Evolutionary conservation across 2,113 vertebrate species (phyloP).

Genomic region (Mohoua ochrocephala): DNA sequence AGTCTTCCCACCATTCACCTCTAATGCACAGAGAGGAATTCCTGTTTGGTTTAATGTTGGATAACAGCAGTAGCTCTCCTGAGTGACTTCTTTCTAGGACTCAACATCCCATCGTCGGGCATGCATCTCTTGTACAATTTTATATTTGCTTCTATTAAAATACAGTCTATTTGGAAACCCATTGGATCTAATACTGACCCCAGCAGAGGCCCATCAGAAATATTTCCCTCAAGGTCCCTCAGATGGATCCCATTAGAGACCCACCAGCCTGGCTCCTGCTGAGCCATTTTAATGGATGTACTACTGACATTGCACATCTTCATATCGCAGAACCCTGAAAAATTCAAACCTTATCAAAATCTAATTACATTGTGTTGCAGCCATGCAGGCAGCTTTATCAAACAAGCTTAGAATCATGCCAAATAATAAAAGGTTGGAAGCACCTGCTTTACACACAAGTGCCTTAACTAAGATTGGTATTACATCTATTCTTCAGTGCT

Average conservation of each 20-base stretch:
- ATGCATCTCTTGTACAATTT: background rate
- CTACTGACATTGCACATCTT: background rate
- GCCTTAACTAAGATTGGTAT: background rate
- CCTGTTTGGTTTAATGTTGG: background rate
- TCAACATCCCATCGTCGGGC: background rate
- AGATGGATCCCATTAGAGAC: background rate
- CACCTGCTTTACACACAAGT: background rate
- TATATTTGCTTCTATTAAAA: background rate
- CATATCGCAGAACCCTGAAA: background rate
- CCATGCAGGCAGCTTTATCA: background rate
- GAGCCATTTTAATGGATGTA: background rate
- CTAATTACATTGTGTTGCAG: background rate
- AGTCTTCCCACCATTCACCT: background rate
- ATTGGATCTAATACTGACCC: background rate
- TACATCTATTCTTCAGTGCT: background rate
- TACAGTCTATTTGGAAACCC: background rate
- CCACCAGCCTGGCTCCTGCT: background rate
- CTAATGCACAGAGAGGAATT: background rate
- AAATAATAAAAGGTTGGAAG: background rate
- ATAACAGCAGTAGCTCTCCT: background rate
- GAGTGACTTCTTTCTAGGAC: background rate
- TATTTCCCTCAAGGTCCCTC: background rate
- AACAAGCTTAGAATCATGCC: background rate
- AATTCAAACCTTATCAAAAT: background rate
- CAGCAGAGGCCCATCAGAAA: background rate